Evolutionary conservation across 2,888 invertebrate genomes (phyloP).

Genomic region (Muschampia plurimacula): DNA sequence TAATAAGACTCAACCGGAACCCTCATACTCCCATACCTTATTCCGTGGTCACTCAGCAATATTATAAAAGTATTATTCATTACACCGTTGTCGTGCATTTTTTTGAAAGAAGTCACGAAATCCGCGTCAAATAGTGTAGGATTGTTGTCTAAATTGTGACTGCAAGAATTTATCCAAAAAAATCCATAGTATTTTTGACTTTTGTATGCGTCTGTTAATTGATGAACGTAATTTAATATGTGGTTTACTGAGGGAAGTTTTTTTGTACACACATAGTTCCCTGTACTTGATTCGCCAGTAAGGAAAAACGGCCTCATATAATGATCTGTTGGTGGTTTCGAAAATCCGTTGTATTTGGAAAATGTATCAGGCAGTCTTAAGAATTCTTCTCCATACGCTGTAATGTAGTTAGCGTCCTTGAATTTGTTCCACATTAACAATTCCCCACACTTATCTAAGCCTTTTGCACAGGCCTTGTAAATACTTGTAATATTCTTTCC

Average conservation of each 20-base stretch:
- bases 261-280: slow-evolving; percentile 70
- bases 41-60: slow-evolving; percentile 92
- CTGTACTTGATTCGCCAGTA: slow-evolving; percentile 83
- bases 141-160: slow-evolving; percentile 88
- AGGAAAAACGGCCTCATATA: slow-evolving; percentile 91
- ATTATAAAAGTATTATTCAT: slow-evolving; percentile 88
- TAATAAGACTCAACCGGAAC: slow-evolving; percentile 90
- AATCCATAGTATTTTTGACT: slow-evolving; percentile 88
- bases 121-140: slow-evolving; percentile 88
- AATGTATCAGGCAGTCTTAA: slow-evolving; percentile 88
- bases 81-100: slow-evolving; percentile 80
- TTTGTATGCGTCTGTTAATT: slow-evolving; percentile 86
- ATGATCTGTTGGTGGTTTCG: slow-evolving; percentile 90
- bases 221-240: slow-evolving; percentile 87
- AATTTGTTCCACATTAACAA: slow-evolving; percentile 92
- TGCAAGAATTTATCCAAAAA: slow-evolving; percentile 91
- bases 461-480: slow-evolving; percentile 75
- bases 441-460: slow-evolving; percentile 87
- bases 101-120: slow-evolving; percentile 81
- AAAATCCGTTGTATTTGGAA: slow-evolving; percentile 85
- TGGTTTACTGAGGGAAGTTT: slow-evolving; percentile 86
- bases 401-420: slow-evolving; percentile 88
- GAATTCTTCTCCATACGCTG: slow-evolving; percentile 92
- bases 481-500: slow-evolving; percentile 85
- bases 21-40: slow-evolving; percentile 89